Evolutionary conservation across 2,113 vertebrate species (phyloP).

Genomic region (Sclerurus mexicanus): DNA sequence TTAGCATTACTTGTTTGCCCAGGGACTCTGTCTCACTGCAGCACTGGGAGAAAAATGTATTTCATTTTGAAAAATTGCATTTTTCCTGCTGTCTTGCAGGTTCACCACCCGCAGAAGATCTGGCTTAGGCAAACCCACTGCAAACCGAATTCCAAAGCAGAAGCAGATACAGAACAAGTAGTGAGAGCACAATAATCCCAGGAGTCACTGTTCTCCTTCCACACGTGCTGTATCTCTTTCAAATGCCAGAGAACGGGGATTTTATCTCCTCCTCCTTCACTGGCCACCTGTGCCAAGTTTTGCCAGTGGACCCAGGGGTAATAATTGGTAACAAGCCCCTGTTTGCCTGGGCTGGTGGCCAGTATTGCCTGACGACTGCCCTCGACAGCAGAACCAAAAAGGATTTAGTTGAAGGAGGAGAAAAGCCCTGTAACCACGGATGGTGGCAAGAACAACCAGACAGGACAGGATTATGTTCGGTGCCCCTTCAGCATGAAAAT

Average conservation of each 20-base stretch:
- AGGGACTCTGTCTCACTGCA: background rate
- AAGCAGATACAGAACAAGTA: background rate
- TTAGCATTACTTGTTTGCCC: background rate
- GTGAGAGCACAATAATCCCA: background rate
- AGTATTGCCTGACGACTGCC: background rate
- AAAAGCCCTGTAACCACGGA: background rate
- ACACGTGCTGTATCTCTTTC: background rate
- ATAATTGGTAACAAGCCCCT: background rate
- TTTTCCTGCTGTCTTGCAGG: background rate
- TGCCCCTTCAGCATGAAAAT: background rate
- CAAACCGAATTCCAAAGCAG: background rate
- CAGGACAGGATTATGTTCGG: background rate
- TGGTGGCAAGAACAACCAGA: background rate
- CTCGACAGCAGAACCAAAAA: background rate
- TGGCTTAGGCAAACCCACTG: background rate
- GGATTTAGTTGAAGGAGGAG: background rate
- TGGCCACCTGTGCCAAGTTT: background rate
- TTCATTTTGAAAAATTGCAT: background rate
- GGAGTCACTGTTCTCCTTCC: background rate
- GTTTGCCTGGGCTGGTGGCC: conserved; percentile 14
- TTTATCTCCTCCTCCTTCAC: background rate
- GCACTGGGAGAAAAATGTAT: background rate
- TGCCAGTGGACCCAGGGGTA: background rate
- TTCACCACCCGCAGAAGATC: background rate
- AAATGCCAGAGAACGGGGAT: background rate